A percentile compares a stretch with the other conserved stretches of the same genome.
Conservation (phyloP, 2,888 invertebrate genomes). For the Phymatocera aterrima region DNA sequence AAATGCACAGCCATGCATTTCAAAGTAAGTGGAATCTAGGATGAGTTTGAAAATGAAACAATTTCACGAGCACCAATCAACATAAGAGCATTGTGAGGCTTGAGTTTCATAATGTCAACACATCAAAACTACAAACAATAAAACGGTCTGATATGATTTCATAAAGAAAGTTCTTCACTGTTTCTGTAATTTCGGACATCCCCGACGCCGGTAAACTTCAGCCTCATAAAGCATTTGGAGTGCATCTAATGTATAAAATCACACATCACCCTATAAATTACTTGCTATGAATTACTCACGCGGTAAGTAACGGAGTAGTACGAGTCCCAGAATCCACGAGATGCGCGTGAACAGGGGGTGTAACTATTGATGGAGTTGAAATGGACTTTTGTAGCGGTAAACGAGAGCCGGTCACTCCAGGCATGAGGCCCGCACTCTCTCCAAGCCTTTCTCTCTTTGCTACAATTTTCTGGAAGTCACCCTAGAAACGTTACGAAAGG, state of each 20-base stretch:
- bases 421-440: slow-evolving; percentile 68
- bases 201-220: too few species aligned
- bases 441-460: slow-evolving; percentile 78
- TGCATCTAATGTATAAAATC: too few species aligned
- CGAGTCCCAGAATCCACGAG: slow-evolving; percentile 76
- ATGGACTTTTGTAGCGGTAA: slow-evolving; percentile 92
- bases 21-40: background rate
- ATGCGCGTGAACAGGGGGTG: slow-evolving; percentile 79
- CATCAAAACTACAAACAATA: too few species aligned
- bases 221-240: too few species aligned
- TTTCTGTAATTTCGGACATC: too few species aligned
- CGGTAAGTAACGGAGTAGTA: slow-evolving; percentile 77
- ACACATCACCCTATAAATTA: too few species aligned
- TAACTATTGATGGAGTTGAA: slow-evolving; percentile 92
- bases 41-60: slow-evolving; percentile 2
- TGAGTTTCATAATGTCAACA: too few species aligned
- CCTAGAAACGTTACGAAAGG: slow-evolving; percentile 74
- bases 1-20: slow-evolving; percentile 33
- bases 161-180: too few species aligned
- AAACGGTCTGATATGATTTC: too few species aligned
- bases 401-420: slow-evolving; percentile 79
- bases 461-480: slow-evolving; percentile 84
- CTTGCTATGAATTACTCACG: slow-evolving; percentile 75
- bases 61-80: background rate
- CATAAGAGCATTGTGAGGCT: background rate